A percentile compares a stretch with the other conserved stretches of the same genome.
These are phyloP conservation scores for Macaria notata DNA, from an alignment of 2,888 invertebrate genomes.

Conservation along the genomic window DNA sequence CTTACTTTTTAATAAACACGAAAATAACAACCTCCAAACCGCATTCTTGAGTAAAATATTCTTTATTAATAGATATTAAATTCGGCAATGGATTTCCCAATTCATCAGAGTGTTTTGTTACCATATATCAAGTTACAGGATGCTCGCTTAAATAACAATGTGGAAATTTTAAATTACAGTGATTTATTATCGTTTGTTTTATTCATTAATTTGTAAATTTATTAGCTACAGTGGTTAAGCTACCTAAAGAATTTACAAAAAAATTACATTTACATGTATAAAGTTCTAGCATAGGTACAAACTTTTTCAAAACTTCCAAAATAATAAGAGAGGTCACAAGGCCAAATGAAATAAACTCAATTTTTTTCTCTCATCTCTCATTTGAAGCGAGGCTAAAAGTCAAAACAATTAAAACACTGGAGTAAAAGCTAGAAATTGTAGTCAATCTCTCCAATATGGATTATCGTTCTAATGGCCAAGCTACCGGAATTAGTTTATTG, in stretches of 20 bases:
- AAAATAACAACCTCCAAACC: constrained; percentile 30
- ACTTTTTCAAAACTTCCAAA: no score
- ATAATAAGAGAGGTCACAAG: no score
- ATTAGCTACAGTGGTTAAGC: no score
- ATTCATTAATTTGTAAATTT: no score
- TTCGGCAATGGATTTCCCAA: constrained; percentile 36
- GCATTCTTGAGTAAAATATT: constrained; percentile 34
- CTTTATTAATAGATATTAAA: constrained; percentile 31
- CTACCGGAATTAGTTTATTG: constrained; percentile 80
- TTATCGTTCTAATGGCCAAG: constrained; percentile 66
- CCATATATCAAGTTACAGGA: constrained; percentile 34
- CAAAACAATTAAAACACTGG: neutral
- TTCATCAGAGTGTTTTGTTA: constrained; percentile 33
- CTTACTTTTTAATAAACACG: constrained; percentile 7
- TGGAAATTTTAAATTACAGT: constrained; percentile 5
- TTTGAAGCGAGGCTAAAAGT: no score
- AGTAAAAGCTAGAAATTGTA: neutral
- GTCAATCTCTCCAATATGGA: constrained; percentile 44
- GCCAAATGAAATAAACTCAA: no score
- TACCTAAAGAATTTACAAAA: no score
- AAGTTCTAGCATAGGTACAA: no score
- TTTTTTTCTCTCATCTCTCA: no score
- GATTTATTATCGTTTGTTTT: neutral
- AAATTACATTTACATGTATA: no score
- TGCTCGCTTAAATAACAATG: constrained; percentile 18